Evolutionary conservation across 2,113 vertebrate species (phyloP), one percentile per base, ranked within the genome.

Genomic region (Oceanites oceanicus): DNA sequence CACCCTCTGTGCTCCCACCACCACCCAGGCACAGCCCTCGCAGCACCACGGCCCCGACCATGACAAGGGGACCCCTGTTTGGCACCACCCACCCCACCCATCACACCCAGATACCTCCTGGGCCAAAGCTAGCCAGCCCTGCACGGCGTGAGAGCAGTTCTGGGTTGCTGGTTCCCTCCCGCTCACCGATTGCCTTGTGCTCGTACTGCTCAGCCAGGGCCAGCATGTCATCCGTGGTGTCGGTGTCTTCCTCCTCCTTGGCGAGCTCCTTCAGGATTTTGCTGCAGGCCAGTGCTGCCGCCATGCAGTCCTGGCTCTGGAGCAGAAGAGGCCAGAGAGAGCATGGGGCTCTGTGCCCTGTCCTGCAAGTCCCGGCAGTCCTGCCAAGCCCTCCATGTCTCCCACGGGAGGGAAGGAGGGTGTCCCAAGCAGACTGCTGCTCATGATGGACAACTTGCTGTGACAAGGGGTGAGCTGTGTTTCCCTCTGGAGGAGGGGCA

Each of bases 251-350:
- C 86, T 98, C 98, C 87, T 99, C 99, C 90, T 93, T 92, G 32
- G 99, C 98, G 53, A 99, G 97, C 65, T 98, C 99, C 97, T 99
- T 99, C 95, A 99, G 97, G 95, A 99, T 99, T 97, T 98, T 99
- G 97, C 98, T 99, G 97, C 99, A 99, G 61, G 99, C 99, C 95
- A 99, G 96, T 1, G 99, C 99, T 0, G 99, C 98, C 0, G 88
- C 98, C 10, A 98, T 98, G 91, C 98, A 99, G 97, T 99, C 99
- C 97, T 97, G 98, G 72, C 98, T 98, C 98, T 99, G 95, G 50
- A 66, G n/a, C 21, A 91, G 85, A 70, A 73, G 89, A 58, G 3
- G 26, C 18, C 49, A 90, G 83, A 62, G 55, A 42, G 47, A 72
- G 26, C 2, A 1, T 47, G 71, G 38, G 38, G 82, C 23, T 73